Conservation (phyloP, 1,140 invertebrate genomes). For the Aphelinus certus region DNA sequence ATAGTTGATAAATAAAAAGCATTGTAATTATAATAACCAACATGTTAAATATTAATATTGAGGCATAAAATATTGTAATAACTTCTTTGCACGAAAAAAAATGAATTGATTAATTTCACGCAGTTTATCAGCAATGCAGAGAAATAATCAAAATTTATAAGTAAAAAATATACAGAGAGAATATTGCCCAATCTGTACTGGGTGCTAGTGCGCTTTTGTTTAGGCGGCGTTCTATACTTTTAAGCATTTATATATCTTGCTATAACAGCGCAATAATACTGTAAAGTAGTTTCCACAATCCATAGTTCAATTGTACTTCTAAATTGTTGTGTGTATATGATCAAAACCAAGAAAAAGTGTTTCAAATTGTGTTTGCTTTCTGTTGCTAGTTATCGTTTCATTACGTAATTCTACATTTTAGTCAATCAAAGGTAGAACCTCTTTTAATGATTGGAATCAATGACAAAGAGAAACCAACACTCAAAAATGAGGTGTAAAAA, state of each 20-base stretch:
- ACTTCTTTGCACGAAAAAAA: slow-evolving; percentile 21
- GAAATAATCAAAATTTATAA: slow-evolving; percentile 39
- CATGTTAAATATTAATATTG: slow-evolving; percentile 19
- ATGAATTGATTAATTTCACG: slow-evolving; percentile 8
- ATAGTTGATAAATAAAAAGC: background rate
- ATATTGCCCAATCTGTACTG: slow-evolving; percentile 24
- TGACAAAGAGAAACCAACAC: no score
- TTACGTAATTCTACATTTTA: no score
- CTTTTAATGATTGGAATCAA: no score
- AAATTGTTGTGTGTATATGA: slow-evolving; percentile 26
- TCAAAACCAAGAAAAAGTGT: slow-evolving; percentile 4
- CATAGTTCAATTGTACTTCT: slow-evolving; percentile 30
- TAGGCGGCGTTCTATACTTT: slow-evolving; percentile 34
- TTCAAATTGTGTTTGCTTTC: no score
- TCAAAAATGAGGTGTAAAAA: slow-evolving; percentile 26
- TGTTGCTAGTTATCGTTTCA: no score
- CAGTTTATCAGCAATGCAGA: background rate
- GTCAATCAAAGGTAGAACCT: no score
- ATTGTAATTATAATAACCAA: slow-evolving; percentile 15
- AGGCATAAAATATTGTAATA: slow-evolving; percentile 30
- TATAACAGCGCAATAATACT: slow-evolving; percentile 37
- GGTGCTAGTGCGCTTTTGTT: slow-evolving; percentile 38
- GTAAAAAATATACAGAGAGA: slow-evolving; percentile 17
- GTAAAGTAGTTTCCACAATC: slow-evolving; percentile 39
- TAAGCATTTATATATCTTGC: slow-evolving; percentile 37